Base-by-base conservation (phyloP, 1,140 invertebrate species). In the Heliothis virescens region DNA sequence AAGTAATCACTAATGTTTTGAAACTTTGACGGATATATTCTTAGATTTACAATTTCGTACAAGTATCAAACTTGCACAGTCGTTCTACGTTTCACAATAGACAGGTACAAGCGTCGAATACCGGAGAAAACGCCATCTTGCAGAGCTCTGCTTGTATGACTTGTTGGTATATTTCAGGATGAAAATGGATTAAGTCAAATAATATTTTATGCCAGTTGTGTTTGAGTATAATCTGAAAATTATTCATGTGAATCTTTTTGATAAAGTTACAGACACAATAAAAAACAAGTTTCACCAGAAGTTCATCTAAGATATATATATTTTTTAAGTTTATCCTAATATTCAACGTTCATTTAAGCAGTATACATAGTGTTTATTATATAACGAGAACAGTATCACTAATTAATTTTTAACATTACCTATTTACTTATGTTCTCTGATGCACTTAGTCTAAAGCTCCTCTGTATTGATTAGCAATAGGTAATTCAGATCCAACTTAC, bases 61-160 rank as follows among this genome's bases (percentile, higher is more conserved):
- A 87, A 91, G 80, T 90, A 92, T 90, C 90, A 92, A 89, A 83
- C 82, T 50, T 15, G 34, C 48, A 82, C 60, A 15, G 57, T 81
- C 80, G 18, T 55, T n/a, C 41, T 85, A 10, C 21, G 59, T 75
- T 47, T 75, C 75, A 91, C 88, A 91, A 91, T 89, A 87, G 86
- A 83, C 86, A 91, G 87, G 89, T 91, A 91, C 87, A 90, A 90
- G 90, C 85, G 83, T 89, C 82, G 84, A 90, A 91, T 34, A 78
- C 81, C 83, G 83, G 41, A 69, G 65, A 83, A 83, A 82, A 78
- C 82, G 85, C 86, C 86, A 87, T 89, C 86, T 87, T 86, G 84
- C 80, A 67, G 79, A 86, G 85, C 81, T 79, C 76, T 78, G 77
- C 63, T 52, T 65, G 67, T 59, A 4, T 59, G 21, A 59, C 10